Evolutionary conservation across 1,140 invertebrate genomes (phyloP).

Genomic region (Drepana arcuata): DNA sequence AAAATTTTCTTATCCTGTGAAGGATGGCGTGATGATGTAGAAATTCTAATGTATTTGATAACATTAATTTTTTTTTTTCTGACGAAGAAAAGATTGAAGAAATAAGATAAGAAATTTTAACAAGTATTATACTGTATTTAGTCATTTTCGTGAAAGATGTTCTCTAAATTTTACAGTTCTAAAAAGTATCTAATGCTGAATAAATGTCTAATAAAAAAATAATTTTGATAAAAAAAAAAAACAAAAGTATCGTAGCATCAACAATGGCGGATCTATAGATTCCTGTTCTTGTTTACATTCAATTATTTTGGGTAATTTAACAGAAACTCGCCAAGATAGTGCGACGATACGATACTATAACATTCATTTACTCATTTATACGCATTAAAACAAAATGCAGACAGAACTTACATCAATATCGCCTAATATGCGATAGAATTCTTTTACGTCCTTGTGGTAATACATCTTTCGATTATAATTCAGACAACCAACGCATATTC

Average conservation of each 20-base stretch:
- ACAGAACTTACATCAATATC: conserved; percentile 51
- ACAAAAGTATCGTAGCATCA: no score
- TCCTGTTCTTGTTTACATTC: conserved; percentile 38
- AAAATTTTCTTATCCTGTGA: no score
- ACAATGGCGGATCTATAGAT: conserved; percentile 38
- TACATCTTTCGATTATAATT: conserved; percentile 55
- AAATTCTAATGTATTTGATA: no score
- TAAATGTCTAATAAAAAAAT: no score
- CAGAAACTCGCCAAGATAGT: not conserved
- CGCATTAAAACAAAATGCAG: not conserved
- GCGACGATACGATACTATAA: not conserved
- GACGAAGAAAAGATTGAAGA: not conserved
- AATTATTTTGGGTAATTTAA: not conserved
- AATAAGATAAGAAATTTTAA: not conserved
- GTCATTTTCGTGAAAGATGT: no score
- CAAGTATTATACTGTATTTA: conserved; percentile 4
- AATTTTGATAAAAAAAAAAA: no score
- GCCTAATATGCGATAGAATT: conserved; percentile 40
- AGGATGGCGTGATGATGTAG: no score
- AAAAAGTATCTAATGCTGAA: no score
- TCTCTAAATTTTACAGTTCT: no score
- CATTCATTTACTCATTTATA: not conserved
- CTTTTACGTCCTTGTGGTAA: conserved; percentile 31
- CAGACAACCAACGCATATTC: conserved; percentile 56
- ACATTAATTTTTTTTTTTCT: not conserved